Evolutionary conservation across 2,797 vertebrate genomes (phyloP), one percentile per base, ranked within the genome.

Genomic region (Scolopax rusticola): DNA sequence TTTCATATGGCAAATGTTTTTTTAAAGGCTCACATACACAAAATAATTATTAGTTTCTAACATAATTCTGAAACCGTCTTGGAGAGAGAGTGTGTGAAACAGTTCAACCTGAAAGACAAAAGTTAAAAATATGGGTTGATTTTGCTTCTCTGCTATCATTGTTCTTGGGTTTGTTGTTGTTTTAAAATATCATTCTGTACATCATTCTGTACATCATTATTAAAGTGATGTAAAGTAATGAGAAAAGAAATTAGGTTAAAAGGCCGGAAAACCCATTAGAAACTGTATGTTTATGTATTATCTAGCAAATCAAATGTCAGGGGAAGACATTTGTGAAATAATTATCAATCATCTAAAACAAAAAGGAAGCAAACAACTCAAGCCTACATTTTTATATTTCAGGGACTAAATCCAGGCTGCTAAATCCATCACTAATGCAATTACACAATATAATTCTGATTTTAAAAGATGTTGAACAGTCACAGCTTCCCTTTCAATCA

Each of bases 161-260:
- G 54, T 75, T 95, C 73, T 88, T 90, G 40, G 23, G 21, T 71
- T 87, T 87, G 60, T 86, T 21, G 2, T 84, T 78, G 30, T 71
- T 91, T 94, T 76, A 89, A 94, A 95, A 87, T 88, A 94, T 9
- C 24, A 36, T 81, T 81, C 53, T 33, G n/a, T 82, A 48, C 7
- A 8, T 9, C 24, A 36, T 81, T 81, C 53, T 33, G n/a, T 82
- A 48, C 7, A 8, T 36, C 36, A 36, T 89, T 90, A 73, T 76
- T 51, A 45, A 93, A 93, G 67, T 56, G 69, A 96, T 96, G 50
- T 90, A 78, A 95, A 95, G 21, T 94, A 95, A 96, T 90, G 88
- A 95, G 90, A 57, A 95, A 95, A 90, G 30, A 95, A 95, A 97
- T 96, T 40, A 69, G 86, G 63, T 95, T 95, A 95, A 95, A 95